Conservation (phyloP, 2,113 vertebrate species). For the Furnarius figulus region DNA sequence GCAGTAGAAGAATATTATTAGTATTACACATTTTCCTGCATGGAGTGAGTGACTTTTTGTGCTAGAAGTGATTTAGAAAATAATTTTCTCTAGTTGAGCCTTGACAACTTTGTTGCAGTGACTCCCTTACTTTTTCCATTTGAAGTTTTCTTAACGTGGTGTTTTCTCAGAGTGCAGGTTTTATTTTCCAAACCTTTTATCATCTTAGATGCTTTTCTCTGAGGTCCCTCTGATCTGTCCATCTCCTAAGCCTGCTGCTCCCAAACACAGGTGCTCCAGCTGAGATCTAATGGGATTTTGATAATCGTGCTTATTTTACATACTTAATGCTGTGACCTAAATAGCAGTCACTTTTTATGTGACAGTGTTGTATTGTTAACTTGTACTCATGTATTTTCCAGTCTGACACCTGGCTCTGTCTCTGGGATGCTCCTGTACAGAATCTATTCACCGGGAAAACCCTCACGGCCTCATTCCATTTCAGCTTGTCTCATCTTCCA, state of each 20-base stretch:
- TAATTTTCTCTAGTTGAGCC: background rate
- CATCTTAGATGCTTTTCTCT: background rate
- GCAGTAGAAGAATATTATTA: background rate
- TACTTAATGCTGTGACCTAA: slow-evolving; percentile 34
- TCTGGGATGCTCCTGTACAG: background rate
- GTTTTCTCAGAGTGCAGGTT: background rate
- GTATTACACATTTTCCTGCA: background rate
- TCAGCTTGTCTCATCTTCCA: background rate
- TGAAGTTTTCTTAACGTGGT: background rate
- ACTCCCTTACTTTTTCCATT: background rate
- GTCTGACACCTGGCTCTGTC: background rate
- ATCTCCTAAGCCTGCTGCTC: background rate
- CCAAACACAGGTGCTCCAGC: background rate
- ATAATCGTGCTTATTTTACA: slow-evolving; percentile 34
- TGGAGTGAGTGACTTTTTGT: background rate
- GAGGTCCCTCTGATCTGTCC: slow-evolving; percentile 29
- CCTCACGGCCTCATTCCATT: background rate
- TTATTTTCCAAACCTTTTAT: slow-evolving; percentile 41
- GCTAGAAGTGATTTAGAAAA: background rate
- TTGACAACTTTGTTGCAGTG: background rate
- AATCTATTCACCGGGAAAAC: background rate
- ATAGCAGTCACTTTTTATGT: background rate
- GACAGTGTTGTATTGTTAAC: background rate
- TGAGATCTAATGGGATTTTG: background rate
- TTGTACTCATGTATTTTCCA: background rate